These are phyloP conservation scores for Mesorhabditis spiculigera DNA, from an alignment of 2,888 invertebrate species.

Conservation along the genomic window DNA sequence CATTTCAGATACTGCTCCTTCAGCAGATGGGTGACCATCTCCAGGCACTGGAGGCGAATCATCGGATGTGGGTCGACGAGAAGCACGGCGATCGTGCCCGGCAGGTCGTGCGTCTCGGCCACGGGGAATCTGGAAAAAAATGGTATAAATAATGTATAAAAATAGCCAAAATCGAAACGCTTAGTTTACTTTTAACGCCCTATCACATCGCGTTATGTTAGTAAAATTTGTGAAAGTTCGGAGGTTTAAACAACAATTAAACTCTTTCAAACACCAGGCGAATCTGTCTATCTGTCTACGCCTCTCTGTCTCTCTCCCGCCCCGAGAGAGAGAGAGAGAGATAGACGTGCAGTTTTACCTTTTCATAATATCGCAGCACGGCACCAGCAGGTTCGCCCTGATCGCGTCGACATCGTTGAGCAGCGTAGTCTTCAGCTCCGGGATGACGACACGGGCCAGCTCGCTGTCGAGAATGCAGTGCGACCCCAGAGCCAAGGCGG, in stretches of 20 bases:
- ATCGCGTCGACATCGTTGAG: background rate
- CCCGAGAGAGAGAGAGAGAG: too few species aligned
- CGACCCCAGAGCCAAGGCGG: background rate
- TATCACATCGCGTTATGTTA: too few species aligned
- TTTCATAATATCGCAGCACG: slow-evolving; percentile 1
- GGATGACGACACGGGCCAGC: background rate
- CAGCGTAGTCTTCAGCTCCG: background rate
- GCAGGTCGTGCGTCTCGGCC: background rate
- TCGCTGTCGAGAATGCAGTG: slow-evolving; percentile 3
- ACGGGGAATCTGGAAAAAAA: background rate
- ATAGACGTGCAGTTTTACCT: background rate
- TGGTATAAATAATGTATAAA: too few species aligned
- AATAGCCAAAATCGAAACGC: too few species aligned
- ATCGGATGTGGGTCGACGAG: background rate
- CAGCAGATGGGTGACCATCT: background rate
- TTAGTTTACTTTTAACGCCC: too few species aligned
- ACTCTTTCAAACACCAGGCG: too few species aligned
- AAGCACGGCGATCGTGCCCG: background rate
- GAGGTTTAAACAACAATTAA: too few species aligned
- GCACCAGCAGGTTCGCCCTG: slow-evolving; percentile 1
- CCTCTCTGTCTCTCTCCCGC: too few species aligned
- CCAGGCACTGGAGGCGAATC: background rate
- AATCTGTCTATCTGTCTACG: too few species aligned
- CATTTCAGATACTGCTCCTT: background rate
- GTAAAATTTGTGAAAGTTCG: too few species aligned